These are phyloP conservation scores for Cataglyphis hispanica DNA, from an alignment of 1,140 invertebrate genomes.

Conservation along the genomic window DNA sequence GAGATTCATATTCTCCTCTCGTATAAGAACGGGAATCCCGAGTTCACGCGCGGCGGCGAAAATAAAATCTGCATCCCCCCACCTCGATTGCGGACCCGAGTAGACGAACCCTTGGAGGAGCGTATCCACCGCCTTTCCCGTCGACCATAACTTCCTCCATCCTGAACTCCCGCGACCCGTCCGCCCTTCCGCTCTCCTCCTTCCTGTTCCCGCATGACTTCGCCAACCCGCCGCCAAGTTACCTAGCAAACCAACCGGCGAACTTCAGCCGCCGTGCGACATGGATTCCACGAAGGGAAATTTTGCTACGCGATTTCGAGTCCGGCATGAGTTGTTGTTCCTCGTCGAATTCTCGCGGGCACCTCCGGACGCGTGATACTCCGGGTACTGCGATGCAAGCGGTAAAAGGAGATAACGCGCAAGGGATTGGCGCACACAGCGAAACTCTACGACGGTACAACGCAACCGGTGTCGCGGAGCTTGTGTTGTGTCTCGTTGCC, in stretches of 20 bases:
- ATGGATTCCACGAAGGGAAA: constrained; percentile 11
- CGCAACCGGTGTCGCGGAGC: constrained; percentile 27
- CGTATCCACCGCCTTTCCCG: constrained; percentile 42
- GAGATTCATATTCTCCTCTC: constrained; percentile 68
- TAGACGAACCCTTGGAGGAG: constrained; percentile 36
- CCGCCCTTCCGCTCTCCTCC: constrained; percentile 14
- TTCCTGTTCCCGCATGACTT: constrained; percentile 41
- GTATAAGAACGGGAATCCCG: constrained; percentile 24
- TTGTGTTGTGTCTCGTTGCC: constrained; percentile 45
- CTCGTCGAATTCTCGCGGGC: not conserved
- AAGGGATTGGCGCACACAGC: constrained; percentile 14
- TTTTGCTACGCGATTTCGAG: not conserved
- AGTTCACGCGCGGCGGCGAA: constrained; percentile 56
- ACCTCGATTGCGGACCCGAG: constrained; percentile 6
- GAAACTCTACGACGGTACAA: constrained; percentile 22
- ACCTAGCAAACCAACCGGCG: constrained; percentile 56
- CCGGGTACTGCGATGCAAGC: not conserved
- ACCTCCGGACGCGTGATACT: constrained; percentile 7
- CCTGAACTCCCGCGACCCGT: constrained; percentile 51
- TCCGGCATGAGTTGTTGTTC: not conserved
- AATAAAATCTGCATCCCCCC: constrained; percentile 69
- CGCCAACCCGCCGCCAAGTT: constrained; percentile 53
- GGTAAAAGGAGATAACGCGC: constrained; percentile 25
- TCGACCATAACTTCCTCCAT: constrained; percentile 58
- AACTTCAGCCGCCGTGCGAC: constrained; percentile 43